phyloP scores from a whole-genome alignment of 1,140 invertebrate species.

The Eumeta japonica region DNA sequence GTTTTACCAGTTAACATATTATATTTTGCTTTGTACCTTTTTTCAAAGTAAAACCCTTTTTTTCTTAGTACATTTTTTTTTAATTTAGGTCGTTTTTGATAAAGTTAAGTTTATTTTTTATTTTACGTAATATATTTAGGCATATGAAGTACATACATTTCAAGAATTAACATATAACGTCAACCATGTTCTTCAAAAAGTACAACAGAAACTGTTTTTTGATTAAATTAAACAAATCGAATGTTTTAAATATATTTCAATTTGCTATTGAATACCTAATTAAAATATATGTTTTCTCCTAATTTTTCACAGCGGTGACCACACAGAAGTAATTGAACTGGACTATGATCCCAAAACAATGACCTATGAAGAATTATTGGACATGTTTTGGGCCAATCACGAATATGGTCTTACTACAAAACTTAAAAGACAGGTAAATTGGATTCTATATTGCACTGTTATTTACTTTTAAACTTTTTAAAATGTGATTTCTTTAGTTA shows the following conservation, averaged over 20 bases:
- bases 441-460: too few species aligned
- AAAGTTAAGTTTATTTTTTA: background rate
- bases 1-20: background rate
- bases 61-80: background rate
- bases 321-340: conserved; percentile 90
- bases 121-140: background rate
- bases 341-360: conserved; percentile 82
- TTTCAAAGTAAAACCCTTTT: background rate
- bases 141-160: too few species aligned
- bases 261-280: background rate
- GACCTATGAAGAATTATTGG: conserved; percentile 73
- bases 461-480: too few species aligned
- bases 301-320: conserved; percentile 71
- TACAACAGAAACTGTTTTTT: background rate
- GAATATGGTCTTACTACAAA: conserved; percentile 78
- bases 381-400: conserved; percentile 91
- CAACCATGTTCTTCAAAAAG: too few species aligned
- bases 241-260: background rate
- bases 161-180: too few species aligned
- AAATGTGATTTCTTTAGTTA: background rate
- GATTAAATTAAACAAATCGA: background rate
- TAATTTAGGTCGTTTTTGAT: background rate
- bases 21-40: background rate
- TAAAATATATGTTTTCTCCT: background rate
- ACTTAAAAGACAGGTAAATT: conserved; percentile 78